These are phyloP conservation scores for Neuroterus valhalla DNA, from an alignment of 1,140 invertebrate genomes.

Conservation along the genomic window DNA sequence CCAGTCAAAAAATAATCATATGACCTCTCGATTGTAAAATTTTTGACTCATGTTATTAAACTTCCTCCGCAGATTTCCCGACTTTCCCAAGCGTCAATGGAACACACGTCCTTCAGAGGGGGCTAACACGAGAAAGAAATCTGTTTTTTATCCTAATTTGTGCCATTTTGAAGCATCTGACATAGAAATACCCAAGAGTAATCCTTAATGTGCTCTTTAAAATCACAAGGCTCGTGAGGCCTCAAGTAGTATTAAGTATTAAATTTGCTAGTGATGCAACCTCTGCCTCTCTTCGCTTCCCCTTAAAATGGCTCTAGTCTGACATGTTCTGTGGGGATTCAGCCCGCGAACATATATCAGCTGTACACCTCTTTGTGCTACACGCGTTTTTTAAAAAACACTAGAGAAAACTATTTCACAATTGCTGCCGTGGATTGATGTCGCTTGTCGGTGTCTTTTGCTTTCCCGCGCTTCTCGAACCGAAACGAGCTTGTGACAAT, in stretches of 20 bases:
- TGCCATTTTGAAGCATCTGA: not conserved
- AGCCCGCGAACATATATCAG: not conserved
- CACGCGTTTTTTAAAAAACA: slow-evolving; percentile 13
- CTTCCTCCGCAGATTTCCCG: not conserved
- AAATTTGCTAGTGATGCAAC: slow-evolving; percentile 1
- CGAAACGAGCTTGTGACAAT: slow-evolving; percentile 19
- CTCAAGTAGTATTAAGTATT: slow-evolving; percentile 12
- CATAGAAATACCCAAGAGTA: not conserved
- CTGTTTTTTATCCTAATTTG: not conserved
- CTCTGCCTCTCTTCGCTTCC: slow-evolving; percentile 19
- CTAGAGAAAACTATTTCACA: slow-evolving; percentile 13
- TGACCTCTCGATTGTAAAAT: not conserved
- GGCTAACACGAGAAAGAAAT: not conserved
- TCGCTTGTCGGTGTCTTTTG: slow-evolving; percentile 67
- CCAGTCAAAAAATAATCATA: too few relatives aligned
- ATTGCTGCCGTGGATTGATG: slow-evolving; percentile 52
- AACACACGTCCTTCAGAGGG: not conserved
- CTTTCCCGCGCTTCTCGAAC: slow-evolving; percentile 57
- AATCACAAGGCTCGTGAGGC: slow-evolving; percentile 14
- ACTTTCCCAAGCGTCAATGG: not conserved
- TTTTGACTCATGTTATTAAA: not conserved
- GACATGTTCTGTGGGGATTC: slow-evolving; percentile 6
- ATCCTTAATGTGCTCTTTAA: slow-evolving; percentile 8
- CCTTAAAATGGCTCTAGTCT: slow-evolving; percentile 12
- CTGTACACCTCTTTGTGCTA: slow-evolving; percentile 29